phyloP scores from a whole-genome alignment of 1,140 invertebrate genomes.

The Calliopsis andreniformis region DNA sequence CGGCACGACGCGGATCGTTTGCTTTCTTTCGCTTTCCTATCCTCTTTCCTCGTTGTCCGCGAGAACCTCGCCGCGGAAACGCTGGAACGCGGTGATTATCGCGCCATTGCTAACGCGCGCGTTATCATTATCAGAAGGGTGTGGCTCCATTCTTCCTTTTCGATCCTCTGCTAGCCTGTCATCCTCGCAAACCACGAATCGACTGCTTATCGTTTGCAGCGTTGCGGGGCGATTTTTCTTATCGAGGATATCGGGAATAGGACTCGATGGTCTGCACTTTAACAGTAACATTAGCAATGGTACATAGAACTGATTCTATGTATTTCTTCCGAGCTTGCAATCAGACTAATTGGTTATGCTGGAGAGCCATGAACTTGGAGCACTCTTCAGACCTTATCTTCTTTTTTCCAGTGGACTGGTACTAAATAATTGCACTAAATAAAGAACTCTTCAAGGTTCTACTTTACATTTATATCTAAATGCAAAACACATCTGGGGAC shows the following conservation, averaged over 20 bases:
- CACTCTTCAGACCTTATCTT: too few relatives aligned
- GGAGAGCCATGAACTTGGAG: too few relatives aligned
- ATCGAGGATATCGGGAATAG: background rate
- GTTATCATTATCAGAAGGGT: slow-evolving; percentile 26
- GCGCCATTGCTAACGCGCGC: background rate
- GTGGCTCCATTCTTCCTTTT: background rate
- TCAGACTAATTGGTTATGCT: too few relatives aligned
- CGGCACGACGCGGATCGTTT: background rate
- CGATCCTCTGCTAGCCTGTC: background rate
- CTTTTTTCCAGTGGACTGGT: too few relatives aligned
- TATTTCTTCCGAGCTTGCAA: too few relatives aligned
- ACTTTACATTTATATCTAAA: too few relatives aligned
- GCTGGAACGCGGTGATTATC: slow-evolving; percentile 31
- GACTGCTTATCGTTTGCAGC: background rate
- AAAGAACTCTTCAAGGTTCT: too few relatives aligned
- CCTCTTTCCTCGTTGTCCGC: too few relatives aligned
- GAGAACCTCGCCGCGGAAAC: background rate
- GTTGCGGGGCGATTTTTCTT: background rate
- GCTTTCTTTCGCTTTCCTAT: background rate
- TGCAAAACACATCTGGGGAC: too few relatives aligned
- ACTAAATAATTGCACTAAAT: too few relatives aligned
- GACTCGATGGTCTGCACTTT: background rate
- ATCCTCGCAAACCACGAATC: background rate
- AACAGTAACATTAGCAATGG: too few relatives aligned
- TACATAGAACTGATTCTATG: too few relatives aligned